Evolutionary conservation across 2,113 vertebrate species (phyloP).

Genomic region (Gallinago media): DNA sequence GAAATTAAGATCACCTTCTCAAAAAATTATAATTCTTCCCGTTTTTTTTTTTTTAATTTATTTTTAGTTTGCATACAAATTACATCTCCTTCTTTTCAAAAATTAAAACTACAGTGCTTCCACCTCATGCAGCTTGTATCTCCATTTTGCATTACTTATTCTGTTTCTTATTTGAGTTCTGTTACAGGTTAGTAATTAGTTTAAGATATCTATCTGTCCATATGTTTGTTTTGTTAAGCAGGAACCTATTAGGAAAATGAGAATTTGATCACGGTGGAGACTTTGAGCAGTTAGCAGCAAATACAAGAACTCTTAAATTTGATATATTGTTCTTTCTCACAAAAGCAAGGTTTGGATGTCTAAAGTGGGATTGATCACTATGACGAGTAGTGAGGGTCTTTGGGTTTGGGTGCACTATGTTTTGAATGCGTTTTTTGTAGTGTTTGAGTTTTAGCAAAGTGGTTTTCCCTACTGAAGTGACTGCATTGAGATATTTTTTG

Average conservation of each 20-base stretch:
- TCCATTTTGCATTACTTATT: neutral
- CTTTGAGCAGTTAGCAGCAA: neutral
- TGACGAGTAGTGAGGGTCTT: neutral
- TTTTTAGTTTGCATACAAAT: neutral
- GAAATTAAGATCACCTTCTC: neutral
- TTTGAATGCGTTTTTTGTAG: neutral
- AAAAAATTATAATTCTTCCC: neutral
- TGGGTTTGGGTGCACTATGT: neutral
- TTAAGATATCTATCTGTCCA: neutral
- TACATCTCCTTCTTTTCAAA: neutral
- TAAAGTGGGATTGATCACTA: neutral
- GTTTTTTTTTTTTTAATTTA: neutral
- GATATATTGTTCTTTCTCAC: neutral
- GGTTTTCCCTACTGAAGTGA: neutral
- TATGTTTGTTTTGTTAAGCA: neutral
- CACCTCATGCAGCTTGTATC: neutral
- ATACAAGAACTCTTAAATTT: neutral
- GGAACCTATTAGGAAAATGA: neutral
- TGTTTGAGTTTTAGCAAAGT: neutral
- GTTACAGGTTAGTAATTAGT: neutral
- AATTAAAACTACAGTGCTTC: neutral
- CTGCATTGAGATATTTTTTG: neutral
- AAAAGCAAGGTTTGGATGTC: neutral
- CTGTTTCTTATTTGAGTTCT: neutral
- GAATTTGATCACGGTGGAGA: neutral